Evolutionary conservation across 2,888 invertebrate genomes (phyloP).

Genomic region (Leuctra nigra): DNA sequence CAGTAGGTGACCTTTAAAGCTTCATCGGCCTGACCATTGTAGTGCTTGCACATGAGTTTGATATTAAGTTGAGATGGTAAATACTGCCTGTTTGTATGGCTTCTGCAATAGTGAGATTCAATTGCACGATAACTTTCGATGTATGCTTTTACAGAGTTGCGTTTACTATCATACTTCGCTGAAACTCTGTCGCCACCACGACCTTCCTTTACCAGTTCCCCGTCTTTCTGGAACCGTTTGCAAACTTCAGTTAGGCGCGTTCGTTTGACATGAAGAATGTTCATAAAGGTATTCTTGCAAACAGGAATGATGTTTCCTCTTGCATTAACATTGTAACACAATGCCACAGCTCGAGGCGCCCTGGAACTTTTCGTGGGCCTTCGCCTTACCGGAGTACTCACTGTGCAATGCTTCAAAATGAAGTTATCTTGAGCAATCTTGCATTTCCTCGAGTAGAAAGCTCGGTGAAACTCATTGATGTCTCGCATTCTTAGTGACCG

Average conservation of each 20-base stretch:
- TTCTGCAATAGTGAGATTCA: constrained; percentile 22
- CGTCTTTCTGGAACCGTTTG: background rate
- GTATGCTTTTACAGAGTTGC: background rate
- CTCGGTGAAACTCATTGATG: constrained; percentile 4
- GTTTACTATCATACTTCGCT: background rate
- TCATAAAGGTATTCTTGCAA: background rate
- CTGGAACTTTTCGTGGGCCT: background rate
- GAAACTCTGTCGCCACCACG: background rate
- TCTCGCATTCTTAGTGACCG: background rate
- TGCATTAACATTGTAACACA: background rate
- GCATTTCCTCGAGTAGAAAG: constrained; percentile 3
- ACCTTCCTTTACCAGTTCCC: background rate
- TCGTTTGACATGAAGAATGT: background rate
- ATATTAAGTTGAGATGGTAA: constrained; percentile 22
- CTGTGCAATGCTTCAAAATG: background rate
- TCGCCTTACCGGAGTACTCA: background rate
- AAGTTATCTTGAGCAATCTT: constrained; percentile 11
- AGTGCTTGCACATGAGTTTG: constrained; percentile 21
- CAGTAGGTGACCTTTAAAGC: background rate
- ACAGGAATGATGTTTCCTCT: background rate
- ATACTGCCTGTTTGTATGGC: constrained; percentile 21
- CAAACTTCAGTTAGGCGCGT: background rate
- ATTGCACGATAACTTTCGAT: background rate
- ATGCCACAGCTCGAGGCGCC: background rate
- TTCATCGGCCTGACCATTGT: constrained; percentile 17